These are phyloP conservation scores for Bryconaethiops microstoma DNA, from an alignment of 2,797 vertebrate genomes.

Conservation along the genomic window DNA sequence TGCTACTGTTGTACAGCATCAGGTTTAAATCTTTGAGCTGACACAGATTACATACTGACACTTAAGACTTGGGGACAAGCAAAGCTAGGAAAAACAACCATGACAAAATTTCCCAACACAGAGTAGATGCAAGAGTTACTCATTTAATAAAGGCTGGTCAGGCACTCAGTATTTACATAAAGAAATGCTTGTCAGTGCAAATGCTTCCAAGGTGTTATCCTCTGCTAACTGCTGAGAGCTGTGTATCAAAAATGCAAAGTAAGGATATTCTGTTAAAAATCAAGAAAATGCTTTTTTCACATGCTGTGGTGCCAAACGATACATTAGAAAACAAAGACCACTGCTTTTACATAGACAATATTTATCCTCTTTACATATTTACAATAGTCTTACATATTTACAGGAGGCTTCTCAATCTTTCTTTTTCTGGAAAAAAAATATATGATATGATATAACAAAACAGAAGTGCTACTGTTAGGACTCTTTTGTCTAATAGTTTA, in stretches of 20 bases:
- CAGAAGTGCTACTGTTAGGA: neutral
- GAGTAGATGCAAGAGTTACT: neutral
- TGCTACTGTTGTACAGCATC: too few relatives aligned
- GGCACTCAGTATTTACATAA: neutral
- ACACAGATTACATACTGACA: too few relatives aligned
- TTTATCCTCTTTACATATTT: neutral
- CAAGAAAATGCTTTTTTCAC: neutral
- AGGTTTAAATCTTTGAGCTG: too few relatives aligned
- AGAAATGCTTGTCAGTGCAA: neutral
- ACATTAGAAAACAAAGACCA: neutral
- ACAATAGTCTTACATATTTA: constrained; percentile 3
- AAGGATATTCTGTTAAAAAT: neutral
- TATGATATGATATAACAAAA: neutral
- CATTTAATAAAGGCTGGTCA: neutral
- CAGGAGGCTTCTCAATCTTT: neutral
- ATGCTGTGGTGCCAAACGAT: neutral
- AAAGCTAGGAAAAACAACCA: neutral
- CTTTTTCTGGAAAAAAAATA: neutral
- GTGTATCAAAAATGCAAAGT: neutral
- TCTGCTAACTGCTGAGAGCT: neutral
- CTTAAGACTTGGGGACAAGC: too few relatives aligned
- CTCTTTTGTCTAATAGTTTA: neutral
- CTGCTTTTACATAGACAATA: neutral
- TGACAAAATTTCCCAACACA: neutral
- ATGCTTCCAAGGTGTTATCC: neutral